Conservation (phyloP, 2,797 vertebrate genomes). For the Cichlasoma orientale region DNA sequence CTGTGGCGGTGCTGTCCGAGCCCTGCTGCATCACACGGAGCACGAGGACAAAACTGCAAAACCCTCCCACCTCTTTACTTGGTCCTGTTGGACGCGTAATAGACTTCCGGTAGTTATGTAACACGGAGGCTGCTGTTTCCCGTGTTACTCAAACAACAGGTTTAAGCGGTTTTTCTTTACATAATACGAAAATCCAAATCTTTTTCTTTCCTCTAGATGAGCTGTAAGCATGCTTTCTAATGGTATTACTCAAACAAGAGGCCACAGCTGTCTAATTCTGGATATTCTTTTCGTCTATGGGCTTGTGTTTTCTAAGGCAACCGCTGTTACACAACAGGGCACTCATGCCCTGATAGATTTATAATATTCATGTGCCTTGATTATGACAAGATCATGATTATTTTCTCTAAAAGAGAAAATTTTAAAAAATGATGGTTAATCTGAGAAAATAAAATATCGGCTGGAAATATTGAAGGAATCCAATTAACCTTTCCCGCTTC, state of each 20-base stretch:
- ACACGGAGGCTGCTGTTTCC: conserved; percentile 17
- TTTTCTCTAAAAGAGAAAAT: conserved; percentile 22
- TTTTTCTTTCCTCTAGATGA: conserved; percentile 4
- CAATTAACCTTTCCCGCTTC: conserved; percentile 58
- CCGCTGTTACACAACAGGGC: background rate
- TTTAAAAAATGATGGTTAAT: conserved; percentile 21
- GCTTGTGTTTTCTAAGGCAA: background rate
- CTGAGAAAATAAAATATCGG: conserved; percentile 32
- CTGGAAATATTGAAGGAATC: conserved; percentile 43
- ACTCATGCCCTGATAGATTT: background rate
- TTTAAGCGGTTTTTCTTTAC: conserved; percentile 56
- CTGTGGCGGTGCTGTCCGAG: background rate
- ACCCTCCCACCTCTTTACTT: background rate
- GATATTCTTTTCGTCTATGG: background rate
- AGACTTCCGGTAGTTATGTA: conserved; percentile 37
- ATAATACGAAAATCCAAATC: conserved; percentile 52
- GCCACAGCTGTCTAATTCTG: background rate
- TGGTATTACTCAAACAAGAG: conserved; percentile 19
- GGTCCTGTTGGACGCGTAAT: conserved; percentile 13
- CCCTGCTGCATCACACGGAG: conserved; percentile 1
- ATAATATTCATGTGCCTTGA: background rate
- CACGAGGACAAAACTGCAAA: background rate
- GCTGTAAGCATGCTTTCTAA: conserved; percentile 1
- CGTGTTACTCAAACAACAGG: conserved; percentile 19
- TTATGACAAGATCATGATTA: conserved; percentile 25